These are phyloP conservation scores for Tiliacea citrago DNA, from an alignment of 2,888 invertebrate genomes.

Conservation along the genomic window DNA sequence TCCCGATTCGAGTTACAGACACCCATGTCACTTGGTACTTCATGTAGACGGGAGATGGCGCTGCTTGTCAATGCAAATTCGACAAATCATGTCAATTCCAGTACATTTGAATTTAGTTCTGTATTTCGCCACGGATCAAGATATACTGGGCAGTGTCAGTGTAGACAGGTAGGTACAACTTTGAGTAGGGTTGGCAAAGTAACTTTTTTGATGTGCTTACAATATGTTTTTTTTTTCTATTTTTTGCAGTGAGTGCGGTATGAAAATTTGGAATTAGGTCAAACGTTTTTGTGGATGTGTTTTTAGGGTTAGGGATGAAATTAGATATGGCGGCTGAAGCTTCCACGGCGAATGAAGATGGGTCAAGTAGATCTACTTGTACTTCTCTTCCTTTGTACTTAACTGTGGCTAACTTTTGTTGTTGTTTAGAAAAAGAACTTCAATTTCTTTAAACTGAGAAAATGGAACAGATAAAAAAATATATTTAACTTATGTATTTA, in stretches of 20 bases:
- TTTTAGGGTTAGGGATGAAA: conserved; percentile 4
- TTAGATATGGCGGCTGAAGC: not conserved
- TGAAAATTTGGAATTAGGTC: conserved; percentile 41
- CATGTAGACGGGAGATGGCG: not conserved
- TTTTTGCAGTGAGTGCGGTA: conserved; percentile 26
- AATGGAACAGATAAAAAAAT: too few species aligned
- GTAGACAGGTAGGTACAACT: conserved; percentile 5
- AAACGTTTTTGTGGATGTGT: conserved; percentile 31
- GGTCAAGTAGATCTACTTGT: not conserved
- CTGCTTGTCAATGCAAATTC: not conserved
- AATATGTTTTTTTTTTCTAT: conserved; percentile 28
- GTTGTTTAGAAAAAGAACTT: too few species aligned
- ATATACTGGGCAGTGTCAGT: not conserved
- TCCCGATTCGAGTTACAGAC: not conserved
- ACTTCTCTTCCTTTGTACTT: too few species aligned
- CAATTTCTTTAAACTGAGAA: too few species aligned
- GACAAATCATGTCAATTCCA: not conserved
- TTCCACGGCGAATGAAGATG: not conserved
- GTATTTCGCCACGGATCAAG: conserved; percentile 2
- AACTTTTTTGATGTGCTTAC: conserved; percentile 20
- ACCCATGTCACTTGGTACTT: conserved; percentile 13
- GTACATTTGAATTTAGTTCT: conserved; percentile 13
- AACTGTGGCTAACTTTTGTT: too few species aligned
- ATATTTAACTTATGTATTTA: too few species aligned
- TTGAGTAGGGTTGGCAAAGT: conserved; percentile 46